Conservation (phyloP, 92 coral and sea anemone genomes). For the Zoanthus gigantus region DNA sequence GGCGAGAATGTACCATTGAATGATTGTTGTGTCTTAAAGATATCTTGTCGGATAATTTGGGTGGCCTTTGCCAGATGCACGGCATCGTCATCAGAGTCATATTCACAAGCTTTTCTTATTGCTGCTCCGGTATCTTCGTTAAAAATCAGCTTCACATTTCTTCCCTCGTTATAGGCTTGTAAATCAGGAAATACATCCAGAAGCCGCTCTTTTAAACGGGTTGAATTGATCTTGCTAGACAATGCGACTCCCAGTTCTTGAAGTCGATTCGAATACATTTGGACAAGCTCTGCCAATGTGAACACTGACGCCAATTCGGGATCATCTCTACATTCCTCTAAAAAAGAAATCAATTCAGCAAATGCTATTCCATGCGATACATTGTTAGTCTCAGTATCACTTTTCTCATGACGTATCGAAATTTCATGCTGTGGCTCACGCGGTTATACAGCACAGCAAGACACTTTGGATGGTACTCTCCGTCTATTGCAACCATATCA, state of each 20-base stretch:
- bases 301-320: constrained; percentile 52
- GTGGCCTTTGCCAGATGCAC: constrained; percentile 34
- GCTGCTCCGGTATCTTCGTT: constrained; percentile 56
- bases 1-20: constrained; percentile 23
- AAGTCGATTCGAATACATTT: constrained; percentile 51
- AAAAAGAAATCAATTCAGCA: constrained; percentile 59
- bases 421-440: constrained; percentile 31
- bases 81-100: constrained; percentile 40
- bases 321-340: constrained; percentile 56
- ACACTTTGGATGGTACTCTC: constrained; percentile 60
- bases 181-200: constrained; percentile 48
- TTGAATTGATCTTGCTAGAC: constrained; percentile 43
- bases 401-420: neutral
- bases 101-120: constrained; percentile 49
- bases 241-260: constrained; percentile 46
- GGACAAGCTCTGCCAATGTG: constrained; percentile 51
- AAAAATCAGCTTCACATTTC: constrained; percentile 55
- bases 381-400: constrained; percentile 39
- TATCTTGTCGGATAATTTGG: constrained; percentile 13
- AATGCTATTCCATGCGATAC: constrained; percentile 50
- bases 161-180: constrained; percentile 50
- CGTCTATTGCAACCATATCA: constrained; percentile 62
- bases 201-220: constrained; percentile 56
- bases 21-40: neutral
- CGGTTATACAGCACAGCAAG: constrained; percentile 56